Base-by-base conservation (phyloP, 2,888 invertebrate species). In the Phaonia tiefii region DNA sequence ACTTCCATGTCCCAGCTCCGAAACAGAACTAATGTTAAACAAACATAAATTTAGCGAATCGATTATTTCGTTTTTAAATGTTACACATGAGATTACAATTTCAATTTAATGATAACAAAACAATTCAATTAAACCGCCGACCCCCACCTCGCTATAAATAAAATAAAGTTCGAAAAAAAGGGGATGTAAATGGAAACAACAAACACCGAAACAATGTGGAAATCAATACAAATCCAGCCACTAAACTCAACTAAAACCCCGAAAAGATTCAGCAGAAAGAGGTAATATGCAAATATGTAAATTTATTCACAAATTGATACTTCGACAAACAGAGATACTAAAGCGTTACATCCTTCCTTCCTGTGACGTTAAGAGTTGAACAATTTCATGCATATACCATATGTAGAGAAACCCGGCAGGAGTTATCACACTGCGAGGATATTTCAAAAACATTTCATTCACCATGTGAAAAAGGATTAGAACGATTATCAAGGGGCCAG, bases 21-120 rank as follows among this genome's bases (percentile, higher is more conserved):
- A n/a, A n/a, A n/a, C n/a, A n/a, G n/a, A n/a, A n/a, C n/a, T n/a
- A n/a, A n/a, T n/a, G n/a, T n/a, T n/a, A n/a, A 56, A 42, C 13
- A 39, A 4, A 65, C 54, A 76, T 39, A 76, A 73, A 83, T 78
- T 79, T 80, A 74, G 77, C 63, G 58, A 83, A 83, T 76, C 79
- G 81, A 81, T 81, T 81, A 81, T 83, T 80, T 37, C 46, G 63
- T 77, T 77, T 31, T 81, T 81, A 71, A 63, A 77, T 80, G 81
- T 74, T 84, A 79, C 84, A 81, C 82, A 63, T 58, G 83, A 83
- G 84, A 84, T 83, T 80, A 79, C 82, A 80, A 73, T 83, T 83
- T 84, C 84, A 84, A 83, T 83, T 84, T 84, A 84, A 83, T 84
- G 84, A 84, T 84, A 84, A 84, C 77, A 75, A 82, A 76, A 78